phyloP scores from a whole-genome alignment of 2,797 vertebrate genomes.

The Calcarius lapponicus region DNA sequence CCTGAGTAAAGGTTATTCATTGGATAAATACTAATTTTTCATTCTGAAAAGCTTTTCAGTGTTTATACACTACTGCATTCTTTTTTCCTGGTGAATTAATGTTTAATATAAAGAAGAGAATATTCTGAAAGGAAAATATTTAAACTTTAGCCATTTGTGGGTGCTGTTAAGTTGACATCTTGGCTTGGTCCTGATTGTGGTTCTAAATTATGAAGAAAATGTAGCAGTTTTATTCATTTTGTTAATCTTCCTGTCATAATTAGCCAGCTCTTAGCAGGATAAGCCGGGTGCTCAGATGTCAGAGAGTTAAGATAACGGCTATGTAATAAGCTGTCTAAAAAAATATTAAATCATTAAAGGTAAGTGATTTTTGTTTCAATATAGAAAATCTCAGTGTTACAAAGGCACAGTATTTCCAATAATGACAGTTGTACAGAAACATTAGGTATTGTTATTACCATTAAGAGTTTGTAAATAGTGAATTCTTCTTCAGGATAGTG shows the following conservation, averaged over 20 bases:
- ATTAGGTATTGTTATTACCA: neutral
- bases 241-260: neutral
- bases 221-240: neutral
- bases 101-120: conserved; percentile 1
- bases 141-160: neutral
- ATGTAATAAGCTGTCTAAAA: neutral
- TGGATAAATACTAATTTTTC: conserved; percentile 27
- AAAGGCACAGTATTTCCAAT: neutral
- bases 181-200: neutral
- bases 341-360: neutral
- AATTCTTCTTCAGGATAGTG: neutral
- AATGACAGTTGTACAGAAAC: neutral
- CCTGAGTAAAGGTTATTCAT: neutral
- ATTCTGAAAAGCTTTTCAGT: neutral
- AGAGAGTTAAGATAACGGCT: neutral
- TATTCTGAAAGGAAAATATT: neutral
- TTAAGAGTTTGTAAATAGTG: neutral
- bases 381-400: neutral
- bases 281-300: neutral
- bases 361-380: neutral
- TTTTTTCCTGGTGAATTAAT: neutral
- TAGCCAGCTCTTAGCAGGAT: neutral
- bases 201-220: neutral
- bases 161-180: neutral
- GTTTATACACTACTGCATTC: neutral